phyloP scores from a whole-genome alignment of 1,140 invertebrate genomes.

The Manduca sexta region DNA sequence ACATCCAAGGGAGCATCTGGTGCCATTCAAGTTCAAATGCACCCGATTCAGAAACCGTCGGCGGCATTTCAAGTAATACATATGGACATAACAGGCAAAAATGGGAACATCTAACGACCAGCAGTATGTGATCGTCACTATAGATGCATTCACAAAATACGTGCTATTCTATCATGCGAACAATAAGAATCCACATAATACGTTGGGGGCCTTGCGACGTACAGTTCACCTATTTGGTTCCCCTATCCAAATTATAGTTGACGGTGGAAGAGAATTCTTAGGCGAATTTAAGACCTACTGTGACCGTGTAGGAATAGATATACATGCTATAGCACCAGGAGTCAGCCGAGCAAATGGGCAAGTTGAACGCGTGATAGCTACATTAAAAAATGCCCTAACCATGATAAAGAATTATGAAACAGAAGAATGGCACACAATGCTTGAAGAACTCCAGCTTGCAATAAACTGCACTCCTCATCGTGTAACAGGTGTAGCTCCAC shows the following conservation, averaged over 20 bases:
- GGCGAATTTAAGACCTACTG: constrained; percentile 29
- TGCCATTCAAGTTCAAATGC: constrained; percentile 24
- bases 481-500: constrained; percentile 18
- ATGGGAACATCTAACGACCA: constrained; percentile 16
- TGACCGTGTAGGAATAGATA: constrained; percentile 14
- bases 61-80: constrained; percentile 25
- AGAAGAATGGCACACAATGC: constrained; percentile 18
- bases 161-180: constrained; percentile 19
- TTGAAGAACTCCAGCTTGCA: constrained; percentile 27
- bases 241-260: constrained; percentile 26
- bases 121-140: constrained; percentile 33
- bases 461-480: constrained; percentile 25
- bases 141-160: constrained; percentile 49
- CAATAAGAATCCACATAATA: constrained; percentile 21
- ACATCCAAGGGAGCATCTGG: constrained; percentile 23
- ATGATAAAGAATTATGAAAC: constrained; percentile 31
- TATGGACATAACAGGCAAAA: constrained; percentile 37
- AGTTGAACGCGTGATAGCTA: constrained; percentile 23
- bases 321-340: constrained; percentile 26
- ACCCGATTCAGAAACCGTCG: constrained; percentile 33
- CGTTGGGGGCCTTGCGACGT: constrained; percentile 20
- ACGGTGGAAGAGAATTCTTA: constrained; percentile 28
- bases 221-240: constrained; percentile 29
- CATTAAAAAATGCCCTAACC: constrained; percentile 23
- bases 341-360: constrained; percentile 30